A percentile compares a stretch with the other conserved stretches of the same genome.
Evolutionary conservation across 1,140 invertebrate species (phyloP).

Genomic region (Helicoverpa armigera): DNA sequence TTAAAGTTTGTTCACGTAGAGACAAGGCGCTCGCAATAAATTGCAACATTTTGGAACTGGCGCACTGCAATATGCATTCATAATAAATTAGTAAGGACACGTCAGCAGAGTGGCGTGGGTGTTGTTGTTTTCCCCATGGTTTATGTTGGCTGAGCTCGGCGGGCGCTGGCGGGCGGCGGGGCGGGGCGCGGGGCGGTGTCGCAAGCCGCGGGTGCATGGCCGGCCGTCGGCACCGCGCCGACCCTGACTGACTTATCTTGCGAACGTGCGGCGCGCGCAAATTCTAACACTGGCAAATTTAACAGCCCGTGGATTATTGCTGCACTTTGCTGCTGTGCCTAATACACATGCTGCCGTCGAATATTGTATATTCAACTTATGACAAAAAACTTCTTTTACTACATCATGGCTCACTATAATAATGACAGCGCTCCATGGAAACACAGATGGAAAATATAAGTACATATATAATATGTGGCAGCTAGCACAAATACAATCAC

Average conservation of each 20-base stretch:
- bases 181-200: constrained; percentile 66
- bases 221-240: constrained; percentile 83
- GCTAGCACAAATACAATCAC: constrained; percentile 39
- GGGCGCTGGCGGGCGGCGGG: constrained; percentile 25
- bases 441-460: not conserved
- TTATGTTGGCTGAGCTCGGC: constrained; percentile 55
- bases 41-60: constrained; percentile 50
- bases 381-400: not conserved
- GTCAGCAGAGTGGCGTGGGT: constrained; percentile 66
- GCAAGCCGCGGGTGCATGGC: constrained; percentile 82
- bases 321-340: constrained; percentile 51
- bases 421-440: not conserved
- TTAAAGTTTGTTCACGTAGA: constrained; percentile 41
- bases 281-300: constrained; percentile 84
- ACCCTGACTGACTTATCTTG: constrained; percentile 86
- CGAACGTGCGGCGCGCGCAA: constrained; percentile 84
- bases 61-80: constrained; percentile 56
- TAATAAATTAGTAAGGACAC: constrained; percentile 57
- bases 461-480: not conserved
- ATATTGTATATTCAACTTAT: too few relatives aligned
- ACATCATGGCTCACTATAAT: constrained; percentile 4
- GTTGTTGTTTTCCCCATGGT: constrained; percentile 75
- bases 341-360: too few relatives aligned
- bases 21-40: constrained; percentile 39
- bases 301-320: constrained; percentile 68